These are phyloP conservation scores for Theretra japonica DNA, from an alignment of 2,888 invertebrate species.

Conservation along the genomic window DNA sequence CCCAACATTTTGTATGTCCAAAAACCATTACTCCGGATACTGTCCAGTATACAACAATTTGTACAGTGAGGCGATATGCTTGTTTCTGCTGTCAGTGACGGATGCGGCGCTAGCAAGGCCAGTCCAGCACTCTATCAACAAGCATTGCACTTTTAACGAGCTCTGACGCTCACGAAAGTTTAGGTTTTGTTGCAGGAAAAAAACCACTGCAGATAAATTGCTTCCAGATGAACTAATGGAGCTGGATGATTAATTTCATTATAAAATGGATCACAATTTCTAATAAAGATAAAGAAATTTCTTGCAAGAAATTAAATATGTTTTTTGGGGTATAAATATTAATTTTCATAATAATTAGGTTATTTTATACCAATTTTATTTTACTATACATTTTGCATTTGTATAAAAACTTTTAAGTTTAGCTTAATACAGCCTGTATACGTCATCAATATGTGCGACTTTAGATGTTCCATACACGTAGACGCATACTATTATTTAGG, in stretches of 20 bases:
- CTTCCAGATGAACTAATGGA: constrained; percentile 37
- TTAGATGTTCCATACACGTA: too few relatives aligned
- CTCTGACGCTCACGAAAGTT: constrained; percentile 51
- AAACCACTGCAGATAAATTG: constrained; percentile 47
- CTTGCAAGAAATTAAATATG: not conserved
- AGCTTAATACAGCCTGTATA: too few relatives aligned
- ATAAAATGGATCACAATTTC: not conserved
- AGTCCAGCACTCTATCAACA: constrained; percentile 48
- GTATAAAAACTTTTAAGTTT: too few relatives aligned
- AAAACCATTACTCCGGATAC: not conserved
- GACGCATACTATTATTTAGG: too few relatives aligned
- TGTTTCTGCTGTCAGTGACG: constrained; percentile 63
- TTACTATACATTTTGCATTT: too few relatives aligned
- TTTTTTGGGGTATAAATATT: not conserved
- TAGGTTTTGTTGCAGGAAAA: constrained; percentile 47
- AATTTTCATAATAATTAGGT: too few relatives aligned
- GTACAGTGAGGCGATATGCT: constrained; percentile 35
- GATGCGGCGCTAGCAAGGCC: constrained; percentile 62
- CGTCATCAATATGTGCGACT: too few relatives aligned
- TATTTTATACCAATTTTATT: too few relatives aligned
- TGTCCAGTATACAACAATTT: not conserved
- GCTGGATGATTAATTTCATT: constrained; percentile 20
- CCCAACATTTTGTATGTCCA: not conserved
- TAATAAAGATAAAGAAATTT: not conserved
- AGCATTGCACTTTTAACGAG: constrained; percentile 61